Evolutionary conservation across 2,113 vertebrate genomes (phyloP).

Genomic region (Psittacula cyanocephala): DNA sequence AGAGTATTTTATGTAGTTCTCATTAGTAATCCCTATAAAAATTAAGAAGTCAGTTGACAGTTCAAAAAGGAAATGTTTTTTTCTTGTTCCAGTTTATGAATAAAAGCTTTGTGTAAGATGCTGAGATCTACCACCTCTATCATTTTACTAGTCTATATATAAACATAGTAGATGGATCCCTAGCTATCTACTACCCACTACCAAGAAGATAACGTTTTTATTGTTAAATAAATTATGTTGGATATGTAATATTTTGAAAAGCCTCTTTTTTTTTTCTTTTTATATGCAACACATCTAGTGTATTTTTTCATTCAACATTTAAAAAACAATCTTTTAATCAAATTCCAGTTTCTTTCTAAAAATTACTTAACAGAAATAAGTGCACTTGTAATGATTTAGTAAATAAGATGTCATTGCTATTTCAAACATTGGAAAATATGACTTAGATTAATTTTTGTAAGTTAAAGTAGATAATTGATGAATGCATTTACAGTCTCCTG

Average conservation of each 20-base stretch:
- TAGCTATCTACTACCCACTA: not conserved
- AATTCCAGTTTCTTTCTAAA: not conserved
- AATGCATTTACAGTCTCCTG: not conserved
- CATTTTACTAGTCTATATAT: not conserved
- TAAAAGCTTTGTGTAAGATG: not conserved
- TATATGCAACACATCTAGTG: not conserved
- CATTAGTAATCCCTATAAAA: not conserved
- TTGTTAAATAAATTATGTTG: slow-evolving; percentile 17
- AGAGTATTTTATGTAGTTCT: slow-evolving; percentile 17
- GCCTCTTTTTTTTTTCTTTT: not conserved
- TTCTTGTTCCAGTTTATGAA: slow-evolving; percentile 27
- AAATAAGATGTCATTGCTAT: not conserved
- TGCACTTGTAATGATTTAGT: not conserved
- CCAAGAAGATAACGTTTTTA: not conserved
- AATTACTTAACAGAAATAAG: not conserved
- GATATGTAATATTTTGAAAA: not conserved
- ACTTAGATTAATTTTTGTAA: not conserved
- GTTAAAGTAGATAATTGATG: not conserved
- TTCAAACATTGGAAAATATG: not conserved
- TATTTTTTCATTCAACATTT: not conserved
- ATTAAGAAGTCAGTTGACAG: not conserved
- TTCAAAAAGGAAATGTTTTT: not conserved
- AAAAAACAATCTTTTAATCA: not conserved
- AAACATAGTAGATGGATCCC: slow-evolving; percentile 10
- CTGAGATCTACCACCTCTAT: not conserved